Evolutionary conservation across 1,140 invertebrate species (phyloP).

Genomic region (Caenorhabditis remanei): DNA sequence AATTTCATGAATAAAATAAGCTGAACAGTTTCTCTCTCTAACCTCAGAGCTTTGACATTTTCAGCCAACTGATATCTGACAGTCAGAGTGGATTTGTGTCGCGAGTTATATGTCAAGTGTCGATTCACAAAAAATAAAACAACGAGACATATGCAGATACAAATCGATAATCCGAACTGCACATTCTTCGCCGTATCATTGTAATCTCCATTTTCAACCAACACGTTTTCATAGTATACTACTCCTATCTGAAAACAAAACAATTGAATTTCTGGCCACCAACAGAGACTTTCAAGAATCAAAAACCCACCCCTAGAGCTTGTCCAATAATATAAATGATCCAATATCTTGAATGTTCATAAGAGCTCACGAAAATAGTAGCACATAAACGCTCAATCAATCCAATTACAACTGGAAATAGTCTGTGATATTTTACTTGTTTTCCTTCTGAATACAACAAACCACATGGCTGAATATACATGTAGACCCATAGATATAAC

Average conservation of each 20-base stretch:
- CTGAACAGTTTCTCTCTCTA: not conserved
- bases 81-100: conserved; percentile 13
- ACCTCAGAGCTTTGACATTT: conserved; percentile 57
- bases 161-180: conserved; percentile 15
- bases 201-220: not conserved
- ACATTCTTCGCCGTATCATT: conserved; percentile 38
- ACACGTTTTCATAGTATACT: conserved; percentile 7
- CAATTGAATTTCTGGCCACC: not conserved
- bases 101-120: conserved; percentile 41
- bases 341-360: conserved; percentile 54
- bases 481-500: conserved; percentile 35
- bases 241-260: conserved; percentile 51
- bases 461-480: conserved; percentile 51
- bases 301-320: conserved; percentile 35
- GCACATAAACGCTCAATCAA: conserved; percentile 50
- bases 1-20: not conserved
- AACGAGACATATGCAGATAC: conserved; percentile 32
- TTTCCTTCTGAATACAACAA: not conserved
- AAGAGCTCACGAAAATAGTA: conserved; percentile 47
- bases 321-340: not conserved
- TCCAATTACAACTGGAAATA: conserved; percentile 55
- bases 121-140: conserved; percentile 44
- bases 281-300: not conserved
- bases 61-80: conserved; percentile 49
- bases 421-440: not conserved